Percentiles rank a stretch among this genome's conserved stretches.
These are phyloP conservation scores for Dolichallabes microphthalmus DNA, from an alignment of 2,113 vertebrate genomes.

Conservation along the genomic window DNA sequence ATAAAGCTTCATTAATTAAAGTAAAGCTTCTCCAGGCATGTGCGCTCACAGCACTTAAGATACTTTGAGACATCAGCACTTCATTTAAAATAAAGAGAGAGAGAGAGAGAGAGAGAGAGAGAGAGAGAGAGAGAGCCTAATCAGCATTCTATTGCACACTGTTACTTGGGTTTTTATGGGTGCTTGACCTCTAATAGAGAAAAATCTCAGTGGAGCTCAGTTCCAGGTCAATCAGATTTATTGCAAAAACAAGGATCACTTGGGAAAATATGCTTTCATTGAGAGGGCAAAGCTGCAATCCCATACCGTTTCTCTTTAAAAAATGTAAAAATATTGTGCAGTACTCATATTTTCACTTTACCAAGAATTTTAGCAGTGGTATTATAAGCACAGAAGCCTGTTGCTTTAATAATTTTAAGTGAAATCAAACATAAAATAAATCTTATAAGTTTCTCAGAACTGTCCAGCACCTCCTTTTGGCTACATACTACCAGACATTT, in stretches of 20 bases:
- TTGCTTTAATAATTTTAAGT: neutral
- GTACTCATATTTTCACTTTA: neutral
- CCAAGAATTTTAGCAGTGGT: neutral
- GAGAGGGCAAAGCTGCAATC: neutral
- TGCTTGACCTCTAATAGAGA: slow-evolving; percentile 32
- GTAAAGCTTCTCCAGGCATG: neutral
- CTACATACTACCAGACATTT: neutral
- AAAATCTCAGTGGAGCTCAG: neutral
- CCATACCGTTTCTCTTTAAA: neutral
- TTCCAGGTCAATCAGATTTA: neutral
- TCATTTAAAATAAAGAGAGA: neutral
- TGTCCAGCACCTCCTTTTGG: neutral
- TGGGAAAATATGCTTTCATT: neutral
- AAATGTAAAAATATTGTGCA: neutral
- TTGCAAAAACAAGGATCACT: neutral
- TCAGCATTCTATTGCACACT: slow-evolving; percentile 8
- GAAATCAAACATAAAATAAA: neutral
- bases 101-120: neutral
- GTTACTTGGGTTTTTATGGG: slow-evolving; percentile 17
- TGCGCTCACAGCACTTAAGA: neutral
- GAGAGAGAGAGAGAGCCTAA: neutral
- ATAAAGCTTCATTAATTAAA: neutral
- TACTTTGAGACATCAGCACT: neutral
- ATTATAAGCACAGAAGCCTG: neutral
- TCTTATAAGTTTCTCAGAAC: too few relatives aligned